phyloP scores from a whole-genome alignment of 2,797 vertebrate species.

The Phataginus tetradactyla region DNA sequence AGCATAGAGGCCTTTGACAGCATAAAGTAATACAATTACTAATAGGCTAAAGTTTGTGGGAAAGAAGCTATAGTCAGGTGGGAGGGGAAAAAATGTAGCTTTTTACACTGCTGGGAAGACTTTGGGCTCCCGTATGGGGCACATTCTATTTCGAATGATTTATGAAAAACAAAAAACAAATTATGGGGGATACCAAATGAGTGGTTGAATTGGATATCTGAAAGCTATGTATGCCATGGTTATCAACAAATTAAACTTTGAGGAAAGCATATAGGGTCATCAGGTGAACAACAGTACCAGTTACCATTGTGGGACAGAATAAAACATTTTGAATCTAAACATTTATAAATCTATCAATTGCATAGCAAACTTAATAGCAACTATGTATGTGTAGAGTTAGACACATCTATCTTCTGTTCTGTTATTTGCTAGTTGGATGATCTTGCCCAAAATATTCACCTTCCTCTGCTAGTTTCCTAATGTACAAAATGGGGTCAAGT shows the following conservation, averaged over 20 bases:
- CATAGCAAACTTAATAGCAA: neutral
- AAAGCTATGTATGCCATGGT: neutral
- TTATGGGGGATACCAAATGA: neutral
- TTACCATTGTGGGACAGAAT: neutral
- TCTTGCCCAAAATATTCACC: neutral
- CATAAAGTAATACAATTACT: conserved; percentile 60
- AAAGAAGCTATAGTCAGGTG: neutral
- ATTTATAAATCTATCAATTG: neutral
- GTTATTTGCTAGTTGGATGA: neutral
- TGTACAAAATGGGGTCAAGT: neutral
- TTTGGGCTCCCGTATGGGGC: neutral
- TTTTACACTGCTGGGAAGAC: neutral
- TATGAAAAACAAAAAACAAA: neutral
- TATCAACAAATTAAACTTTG: neutral
- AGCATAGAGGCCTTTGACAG: conserved; percentile 44
- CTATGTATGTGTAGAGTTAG: neutral
- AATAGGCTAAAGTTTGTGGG: neutral
- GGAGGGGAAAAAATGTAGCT: neutral
- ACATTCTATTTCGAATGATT: conserved; percentile 14
- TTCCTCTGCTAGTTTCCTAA: neutral
- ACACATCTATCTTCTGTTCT: neutral
- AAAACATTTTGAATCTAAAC: neutral
- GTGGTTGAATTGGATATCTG: neutral
- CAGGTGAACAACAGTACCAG: neutral
- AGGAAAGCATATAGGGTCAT: neutral